phyloP scores from a whole-genome alignment of 2,113 vertebrate species.

The Rhinoptilus africanus region DNA sequence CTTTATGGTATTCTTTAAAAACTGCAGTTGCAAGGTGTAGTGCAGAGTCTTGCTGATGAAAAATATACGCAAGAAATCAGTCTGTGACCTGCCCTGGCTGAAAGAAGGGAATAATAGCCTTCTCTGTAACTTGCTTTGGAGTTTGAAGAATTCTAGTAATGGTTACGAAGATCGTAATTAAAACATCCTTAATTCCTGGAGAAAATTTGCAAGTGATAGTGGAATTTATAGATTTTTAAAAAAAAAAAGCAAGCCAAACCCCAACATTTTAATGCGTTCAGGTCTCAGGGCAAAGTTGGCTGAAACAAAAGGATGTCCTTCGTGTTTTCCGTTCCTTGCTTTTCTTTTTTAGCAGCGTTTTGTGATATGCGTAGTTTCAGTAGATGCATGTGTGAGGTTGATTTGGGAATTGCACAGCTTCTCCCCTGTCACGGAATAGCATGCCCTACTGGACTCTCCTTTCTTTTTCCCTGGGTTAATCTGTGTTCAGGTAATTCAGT shows the following conservation, averaged over 20 bases:
- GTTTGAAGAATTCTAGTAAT: not conserved
- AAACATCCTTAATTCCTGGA: not conserved
- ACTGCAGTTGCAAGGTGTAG: not conserved
- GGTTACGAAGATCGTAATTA: not conserved
- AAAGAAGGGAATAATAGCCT: not conserved
- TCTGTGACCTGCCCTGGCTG: not conserved
- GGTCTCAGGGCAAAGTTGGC: not conserved
- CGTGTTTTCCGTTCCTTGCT: not conserved
- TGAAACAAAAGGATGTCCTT: not conserved
- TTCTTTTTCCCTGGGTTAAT: not conserved
- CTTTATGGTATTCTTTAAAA: not conserved
- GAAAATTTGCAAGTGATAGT: not conserved
- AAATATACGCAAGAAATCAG: not conserved
- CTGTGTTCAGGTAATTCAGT: not conserved
- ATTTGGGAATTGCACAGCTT: not conserved
- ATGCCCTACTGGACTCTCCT: not conserved
- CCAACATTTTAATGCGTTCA: no score
- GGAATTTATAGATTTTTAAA: not conserved
- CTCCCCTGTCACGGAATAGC: not conserved
- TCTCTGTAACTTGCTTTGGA: fast-evolving
- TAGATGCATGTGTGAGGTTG: not conserved
- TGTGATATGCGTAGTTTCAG: fast-evolving
- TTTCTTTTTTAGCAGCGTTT: not conserved
- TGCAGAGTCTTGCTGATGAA: not conserved
- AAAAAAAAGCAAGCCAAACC: not conserved